A percentile compares a stretch with the other conserved stretches of the same genome.
phyloP scores from a whole-genome alignment of 1,140 invertebrate species.

The Pararge aegeria region DNA sequence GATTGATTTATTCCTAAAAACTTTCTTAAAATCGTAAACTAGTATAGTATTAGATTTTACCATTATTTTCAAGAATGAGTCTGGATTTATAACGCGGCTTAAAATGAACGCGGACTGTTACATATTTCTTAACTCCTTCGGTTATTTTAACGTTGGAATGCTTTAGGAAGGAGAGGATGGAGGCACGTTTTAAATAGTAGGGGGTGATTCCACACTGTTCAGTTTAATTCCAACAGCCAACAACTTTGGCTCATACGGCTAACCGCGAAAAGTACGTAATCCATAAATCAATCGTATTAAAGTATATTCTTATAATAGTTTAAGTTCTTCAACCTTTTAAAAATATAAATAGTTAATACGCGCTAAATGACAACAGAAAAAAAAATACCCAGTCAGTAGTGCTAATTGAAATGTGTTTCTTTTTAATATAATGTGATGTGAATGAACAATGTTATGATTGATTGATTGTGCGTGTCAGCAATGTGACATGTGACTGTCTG shows the following conservation, averaged over 20 bases:
- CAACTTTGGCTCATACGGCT: constrained; percentile 18
- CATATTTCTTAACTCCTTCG: constrained; percentile 27
- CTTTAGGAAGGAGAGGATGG: constrained; percentile 19
- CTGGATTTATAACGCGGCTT: not conserved
- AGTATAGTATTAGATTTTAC: too few species aligned
- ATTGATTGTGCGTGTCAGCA: not conserved
- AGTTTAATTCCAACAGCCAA: constrained; percentile 33
- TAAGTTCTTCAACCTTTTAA: too few species aligned
- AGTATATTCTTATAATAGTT: not conserved
- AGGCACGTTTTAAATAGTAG: constrained; percentile 40
- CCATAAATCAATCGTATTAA: not conserved
- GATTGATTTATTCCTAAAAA: too few species aligned
- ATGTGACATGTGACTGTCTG: not conserved
- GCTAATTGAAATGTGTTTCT: too few species aligned
- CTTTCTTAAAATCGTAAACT: too few species aligned
- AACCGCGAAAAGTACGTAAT: constrained; percentile 32
- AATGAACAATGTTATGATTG: constrained; percentile 1
- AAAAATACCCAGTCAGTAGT: too few species aligned
- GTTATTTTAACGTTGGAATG: constrained; percentile 29
- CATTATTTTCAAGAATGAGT: too few species aligned
- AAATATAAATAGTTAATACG: too few species aligned
- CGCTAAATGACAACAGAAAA: too few species aligned
- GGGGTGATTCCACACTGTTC: constrained; percentile 27
- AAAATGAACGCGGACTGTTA: constrained; percentile 3
- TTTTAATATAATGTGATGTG: too few species aligned